Percentiles rank a stretch among this genome's conserved stretches.
Evolutionary conservation across 1,140 invertebrate genomes (phyloP).

Genomic region (Brachionus rubens): DNA sequence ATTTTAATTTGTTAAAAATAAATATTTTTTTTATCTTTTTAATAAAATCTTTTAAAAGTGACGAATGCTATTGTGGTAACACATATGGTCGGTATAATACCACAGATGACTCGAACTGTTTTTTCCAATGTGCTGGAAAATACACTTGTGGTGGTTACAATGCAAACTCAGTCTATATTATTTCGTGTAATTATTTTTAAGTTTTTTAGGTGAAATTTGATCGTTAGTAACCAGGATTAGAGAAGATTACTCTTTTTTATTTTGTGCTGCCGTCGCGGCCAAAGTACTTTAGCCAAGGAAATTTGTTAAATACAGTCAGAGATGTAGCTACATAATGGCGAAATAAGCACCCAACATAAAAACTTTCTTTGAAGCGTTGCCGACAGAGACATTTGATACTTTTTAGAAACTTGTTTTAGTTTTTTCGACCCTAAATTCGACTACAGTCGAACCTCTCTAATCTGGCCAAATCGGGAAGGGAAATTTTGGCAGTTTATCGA

Average conservation of each 20-base stretch:
- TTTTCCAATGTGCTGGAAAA: constrained; percentile 45
- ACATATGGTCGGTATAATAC: constrained; percentile 29
- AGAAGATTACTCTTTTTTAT: too few relatives aligned
- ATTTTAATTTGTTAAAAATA: background rate
- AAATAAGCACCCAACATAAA: too few relatives aligned
- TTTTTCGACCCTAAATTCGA: too few relatives aligned
- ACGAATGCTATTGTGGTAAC: constrained; percentile 45
- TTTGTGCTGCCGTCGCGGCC: background rate
- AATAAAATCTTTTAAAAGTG: background rate
- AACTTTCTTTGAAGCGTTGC: too few relatives aligned
- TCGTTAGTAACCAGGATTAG: background rate
- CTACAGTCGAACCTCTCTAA: too few relatives aligned
- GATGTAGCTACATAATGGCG: too few relatives aligned
- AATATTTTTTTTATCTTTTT: background rate
- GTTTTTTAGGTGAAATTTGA: background rate
- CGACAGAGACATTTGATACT: too few relatives aligned
- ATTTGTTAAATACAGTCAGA: background rate
- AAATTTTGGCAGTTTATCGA: too few relatives aligned
- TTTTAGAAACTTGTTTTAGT: too few relatives aligned
- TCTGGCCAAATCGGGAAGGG: too few relatives aligned
- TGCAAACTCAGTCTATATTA: constrained; percentile 42
- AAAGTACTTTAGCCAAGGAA: background rate
- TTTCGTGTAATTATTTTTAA: constrained; percentile 12
- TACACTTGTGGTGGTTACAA: constrained; percentile 46
- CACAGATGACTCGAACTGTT: constrained; percentile 30